These are phyloP conservation scores for Pocillopora verrucosa DNA, from an alignment of 64 coral and sea anemone species.

Conservation along the genomic window DNA sequence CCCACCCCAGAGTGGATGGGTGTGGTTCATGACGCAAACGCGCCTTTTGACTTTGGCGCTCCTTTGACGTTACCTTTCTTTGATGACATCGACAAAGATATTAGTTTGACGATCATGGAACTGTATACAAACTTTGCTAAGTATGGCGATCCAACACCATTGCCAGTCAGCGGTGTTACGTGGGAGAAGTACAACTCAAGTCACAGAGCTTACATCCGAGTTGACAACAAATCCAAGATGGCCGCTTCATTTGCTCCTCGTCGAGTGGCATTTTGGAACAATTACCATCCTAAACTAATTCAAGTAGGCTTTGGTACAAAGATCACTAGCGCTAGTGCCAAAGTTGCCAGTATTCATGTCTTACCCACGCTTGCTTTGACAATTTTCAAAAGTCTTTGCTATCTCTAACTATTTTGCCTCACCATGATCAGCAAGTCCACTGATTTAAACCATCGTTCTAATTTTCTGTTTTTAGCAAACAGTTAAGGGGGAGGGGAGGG, in stretches of 20 bases:
- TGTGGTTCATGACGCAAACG: slow-evolving; percentile 50
- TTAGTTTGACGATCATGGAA: slow-evolving; percentile 41
- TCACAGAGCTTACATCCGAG: slow-evolving; percentile 41
- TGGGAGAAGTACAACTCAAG: slow-evolving; percentile 53
- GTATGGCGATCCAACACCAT: slow-evolving; percentile 43
- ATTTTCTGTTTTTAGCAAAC: too few relatives aligned
- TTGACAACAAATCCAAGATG: slow-evolving; percentile 35
- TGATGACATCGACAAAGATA: slow-evolving; percentile 8
- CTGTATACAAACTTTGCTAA: slow-evolving; percentile 55
- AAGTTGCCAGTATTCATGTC: background rate
- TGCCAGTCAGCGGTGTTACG: slow-evolving; percentile 23
- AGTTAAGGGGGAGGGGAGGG: too few relatives aligned
- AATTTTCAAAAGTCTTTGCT: too few relatives aligned
- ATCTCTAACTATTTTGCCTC: background rate
- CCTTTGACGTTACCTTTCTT: slow-evolving; percentile 2
- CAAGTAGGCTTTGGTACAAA: background rate
- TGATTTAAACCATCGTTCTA: too few relatives aligned
- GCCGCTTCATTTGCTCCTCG: slow-evolving; percentile 30
- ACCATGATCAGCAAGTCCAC: background rate
- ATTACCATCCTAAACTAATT: slow-evolving; percentile 57
- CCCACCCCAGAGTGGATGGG: slow-evolving; percentile 22
- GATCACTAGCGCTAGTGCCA: background rate
- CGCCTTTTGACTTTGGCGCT: slow-evolving; percentile 46
- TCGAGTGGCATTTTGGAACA: slow-evolving; percentile 66
- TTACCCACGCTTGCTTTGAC: background rate